Percentiles rank a stretch among this genome's conserved stretches.
Evolutionary conservation across 2,113 vertebrate genomes (phyloP).

Genomic region (Microtus richardsoni): DNA sequence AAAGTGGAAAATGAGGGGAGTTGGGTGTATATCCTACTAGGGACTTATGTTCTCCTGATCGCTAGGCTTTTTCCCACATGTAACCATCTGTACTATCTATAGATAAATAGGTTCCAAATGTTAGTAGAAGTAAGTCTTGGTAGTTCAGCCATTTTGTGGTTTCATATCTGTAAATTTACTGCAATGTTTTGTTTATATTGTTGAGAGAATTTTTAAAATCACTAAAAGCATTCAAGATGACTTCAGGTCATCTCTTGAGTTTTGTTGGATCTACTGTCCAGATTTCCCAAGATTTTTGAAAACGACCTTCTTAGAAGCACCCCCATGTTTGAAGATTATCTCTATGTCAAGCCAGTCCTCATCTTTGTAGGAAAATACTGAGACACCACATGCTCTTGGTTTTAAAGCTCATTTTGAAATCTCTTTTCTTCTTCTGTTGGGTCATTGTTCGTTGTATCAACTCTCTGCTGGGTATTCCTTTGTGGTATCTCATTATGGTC

Average conservation of each 20-base stretch:
- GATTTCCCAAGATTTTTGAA: not conserved
- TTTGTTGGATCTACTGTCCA: not conserved
- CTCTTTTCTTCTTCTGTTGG: not conserved
- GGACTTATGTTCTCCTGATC: not conserved
- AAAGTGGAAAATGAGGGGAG: not conserved
- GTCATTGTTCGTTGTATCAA: not conserved
- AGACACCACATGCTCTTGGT: not conserved
- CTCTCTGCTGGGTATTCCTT: not conserved
- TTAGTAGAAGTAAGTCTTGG: not conserved
- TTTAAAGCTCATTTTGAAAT: not conserved
- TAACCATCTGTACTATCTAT: not conserved
- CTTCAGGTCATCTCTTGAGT: not conserved
- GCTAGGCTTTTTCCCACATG: not conserved
- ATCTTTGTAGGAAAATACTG: not conserved
- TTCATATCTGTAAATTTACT: not conserved
- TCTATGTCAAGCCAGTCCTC: not conserved
- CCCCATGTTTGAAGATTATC: not conserved
- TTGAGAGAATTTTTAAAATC: not conserved
- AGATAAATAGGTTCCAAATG: not conserved
- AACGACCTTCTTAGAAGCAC: not conserved
- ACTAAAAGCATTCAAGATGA: not conserved
- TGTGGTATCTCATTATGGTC: not conserved
- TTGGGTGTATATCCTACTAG: not conserved
- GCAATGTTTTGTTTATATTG: not conserved
- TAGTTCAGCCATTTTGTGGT: not conserved